A percentile compares a stretch with the other conserved stretches of the same genome.
These are phyloP conservation scores for Scaptomyza pallida DNA, from an alignment of 1,140 invertebrate species.

Conservation along the genomic window DNA sequence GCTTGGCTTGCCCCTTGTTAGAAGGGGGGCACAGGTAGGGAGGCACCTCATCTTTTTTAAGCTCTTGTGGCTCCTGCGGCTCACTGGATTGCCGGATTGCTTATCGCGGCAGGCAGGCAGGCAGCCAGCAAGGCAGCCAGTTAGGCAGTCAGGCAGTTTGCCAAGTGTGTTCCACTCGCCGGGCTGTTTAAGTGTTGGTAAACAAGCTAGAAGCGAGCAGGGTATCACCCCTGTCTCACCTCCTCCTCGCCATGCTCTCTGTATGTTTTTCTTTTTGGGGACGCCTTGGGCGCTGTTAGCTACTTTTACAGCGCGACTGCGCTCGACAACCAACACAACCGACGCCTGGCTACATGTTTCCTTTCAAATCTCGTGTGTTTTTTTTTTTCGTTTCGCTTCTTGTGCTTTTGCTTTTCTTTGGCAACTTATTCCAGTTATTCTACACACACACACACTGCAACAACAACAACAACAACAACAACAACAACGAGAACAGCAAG, in stretches of 20 bases:
- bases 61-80: constrained; percentile 17
- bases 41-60: constrained; percentile 1
- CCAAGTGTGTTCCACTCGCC: background rate
- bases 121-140: constrained; percentile 7
- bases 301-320: constrained; percentile 79
- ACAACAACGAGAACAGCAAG: background rate
- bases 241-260: background rate
- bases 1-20: too few relatives aligned
- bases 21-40: too few relatives aligned
- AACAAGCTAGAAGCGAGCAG: constrained; percentile 68
- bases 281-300: constrained; percentile 64
- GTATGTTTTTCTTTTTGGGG: background rate
- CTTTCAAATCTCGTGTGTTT: constrained; percentile 51
- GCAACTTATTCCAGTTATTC: constrained; percentile 68
- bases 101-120: constrained; percentile 47
- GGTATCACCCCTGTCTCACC: too few relatives aligned
- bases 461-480: constrained; percentile 7
- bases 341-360: constrained; percentile 59
- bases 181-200: constrained; percentile 68
- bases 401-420: constrained; percentile 58
- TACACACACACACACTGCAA: constrained; percentile 42
- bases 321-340: constrained; percentile 48
- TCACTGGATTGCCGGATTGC: constrained; percentile 27
- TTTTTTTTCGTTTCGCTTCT: too few relatives aligned
- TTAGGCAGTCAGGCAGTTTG: constrained; percentile 13